phyloP scores from a whole-genome alignment of 1,140 invertebrate genomes.

The Latrodectus geometricus region DNA sequence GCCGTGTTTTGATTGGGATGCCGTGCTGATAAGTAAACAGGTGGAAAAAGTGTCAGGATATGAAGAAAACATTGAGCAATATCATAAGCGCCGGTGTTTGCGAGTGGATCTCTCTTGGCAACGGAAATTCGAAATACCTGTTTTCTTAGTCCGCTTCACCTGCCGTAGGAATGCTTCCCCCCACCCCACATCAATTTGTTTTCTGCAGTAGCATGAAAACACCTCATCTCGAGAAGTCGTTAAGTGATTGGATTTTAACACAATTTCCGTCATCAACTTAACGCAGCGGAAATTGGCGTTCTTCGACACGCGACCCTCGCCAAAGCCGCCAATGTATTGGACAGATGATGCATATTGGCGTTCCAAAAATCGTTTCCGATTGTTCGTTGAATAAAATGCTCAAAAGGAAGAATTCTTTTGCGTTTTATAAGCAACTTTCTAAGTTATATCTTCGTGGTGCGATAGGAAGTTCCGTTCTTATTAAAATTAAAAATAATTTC shows the following conservation, averaged over 20 bases:
- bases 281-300: constrained; percentile 48
- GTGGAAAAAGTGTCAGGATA: constrained; percentile 11
- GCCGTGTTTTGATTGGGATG: too few relatives aligned
- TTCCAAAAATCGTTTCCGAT: too few relatives aligned
- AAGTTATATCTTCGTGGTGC: too few relatives aligned
- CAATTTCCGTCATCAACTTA: constrained; percentile 50
- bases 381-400: too few relatives aligned
- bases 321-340: too few relatives aligned
- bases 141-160: constrained; percentile 20
- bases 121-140: constrained; percentile 55
- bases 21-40: too few relatives aligned
- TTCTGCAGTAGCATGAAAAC: constrained; percentile 44
- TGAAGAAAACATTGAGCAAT: constrained; percentile 41
- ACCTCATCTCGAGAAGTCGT: constrained; percentile 6
- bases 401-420: too few relatives aligned
- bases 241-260: constrained; percentile 57
- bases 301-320: too few relatives aligned
- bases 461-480: too few relatives aligned
- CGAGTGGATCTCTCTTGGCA: constrained; percentile 21
- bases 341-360: too few relatives aligned
- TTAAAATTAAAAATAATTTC: too few relatives aligned
- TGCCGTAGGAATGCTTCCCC: constrained; percentile 19
- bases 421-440: too few relatives aligned
- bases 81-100: constrained; percentile 26
- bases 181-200: neutral